phyloP scores from a whole-genome alignment of 2,888 invertebrate species.

The Papilio protenor region DNA sequence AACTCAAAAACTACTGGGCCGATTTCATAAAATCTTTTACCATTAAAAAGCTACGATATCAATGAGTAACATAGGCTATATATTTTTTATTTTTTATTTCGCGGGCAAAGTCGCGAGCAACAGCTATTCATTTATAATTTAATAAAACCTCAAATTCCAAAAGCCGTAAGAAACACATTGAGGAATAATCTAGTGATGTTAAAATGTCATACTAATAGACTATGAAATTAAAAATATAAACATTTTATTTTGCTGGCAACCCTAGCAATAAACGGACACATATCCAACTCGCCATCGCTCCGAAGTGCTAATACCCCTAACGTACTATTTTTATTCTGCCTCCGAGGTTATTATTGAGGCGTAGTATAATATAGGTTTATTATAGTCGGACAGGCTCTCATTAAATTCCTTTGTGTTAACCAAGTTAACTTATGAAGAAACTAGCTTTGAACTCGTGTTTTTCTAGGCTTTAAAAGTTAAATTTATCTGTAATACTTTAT shows the following conservation, averaged over 20 bases:
- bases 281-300: slow-evolving; percentile 40
- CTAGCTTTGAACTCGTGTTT: background rate
- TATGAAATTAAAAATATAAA: too few species aligned
- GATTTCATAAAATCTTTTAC: too few species aligned
- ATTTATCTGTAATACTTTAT: slow-evolving; percentile 16
- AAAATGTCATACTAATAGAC: too few species aligned
- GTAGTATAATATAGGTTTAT: slow-evolving; percentile 60
- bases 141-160: too few species aligned
- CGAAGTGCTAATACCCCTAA: slow-evolving; percentile 47
- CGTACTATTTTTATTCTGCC: slow-evolving; percentile 52
- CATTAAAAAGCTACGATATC: too few species aligned
- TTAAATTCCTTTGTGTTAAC: slow-evolving; percentile 63
- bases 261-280: slow-evolving; percentile 31
- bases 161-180: too few species aligned
- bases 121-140: too few species aligned
- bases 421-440: slow-evolving; percentile 23
- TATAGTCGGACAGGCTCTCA: slow-evolving; percentile 57
- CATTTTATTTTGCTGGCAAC: background rate
- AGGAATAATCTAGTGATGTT: too few species aligned
- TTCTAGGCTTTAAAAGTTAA: slow-evolving; percentile 36
- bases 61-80: too few species aligned
- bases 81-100: too few species aligned
- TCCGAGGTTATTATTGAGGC: slow-evolving; percentile 54
- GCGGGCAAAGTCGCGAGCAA: too few species aligned
- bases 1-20: too few species aligned